A percentile compares a stretch with the other conserved stretches of the same genome.
These are phyloP conservation scores for Borostomias antarcticus DNA, from an alignment of 2,797 vertebrate species.

Conservation along the genomic window DNA sequence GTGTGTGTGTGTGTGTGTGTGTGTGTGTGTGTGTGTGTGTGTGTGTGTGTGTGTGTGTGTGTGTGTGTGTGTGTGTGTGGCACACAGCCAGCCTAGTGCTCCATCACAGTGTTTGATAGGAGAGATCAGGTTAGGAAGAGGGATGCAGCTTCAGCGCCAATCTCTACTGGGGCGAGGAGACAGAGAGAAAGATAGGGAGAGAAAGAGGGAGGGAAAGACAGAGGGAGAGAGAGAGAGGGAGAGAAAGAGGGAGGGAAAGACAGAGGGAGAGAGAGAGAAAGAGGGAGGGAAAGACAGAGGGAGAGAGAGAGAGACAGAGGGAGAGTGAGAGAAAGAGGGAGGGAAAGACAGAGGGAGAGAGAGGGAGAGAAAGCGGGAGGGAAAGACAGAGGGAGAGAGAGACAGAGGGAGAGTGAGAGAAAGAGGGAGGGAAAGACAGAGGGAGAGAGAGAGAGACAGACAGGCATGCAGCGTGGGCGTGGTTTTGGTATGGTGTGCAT, in stretches of 20 bases:
- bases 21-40: background rate
- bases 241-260: too few species aligned
- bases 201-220: too few species aligned
- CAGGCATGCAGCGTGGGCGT: too few species aligned
- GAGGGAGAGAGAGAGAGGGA: too few species aligned
- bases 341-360: too few species aligned
- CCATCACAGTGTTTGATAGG: constrained; percentile 44
- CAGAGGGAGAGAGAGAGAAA: too few species aligned
- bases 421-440: too few species aligned
- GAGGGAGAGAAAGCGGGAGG: background rate
- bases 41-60: background rate
- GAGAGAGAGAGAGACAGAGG: background rate
- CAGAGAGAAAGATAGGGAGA: background rate
- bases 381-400: background rate
- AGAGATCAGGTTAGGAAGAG: constrained; percentile 29
- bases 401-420: background rate
- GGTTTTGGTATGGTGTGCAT: too few species aligned
- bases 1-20: background rate
- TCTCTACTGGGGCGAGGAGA: too few species aligned
- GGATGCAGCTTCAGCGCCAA: background rate
- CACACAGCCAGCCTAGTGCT: constrained; percentile 14
- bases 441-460: background rate
- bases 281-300: background rate
- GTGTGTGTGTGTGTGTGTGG: too few species aligned
- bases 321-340: background rate